Conservation (phyloP, 2,113 vertebrate species). For the Periophthalmus modestus region DNA sequence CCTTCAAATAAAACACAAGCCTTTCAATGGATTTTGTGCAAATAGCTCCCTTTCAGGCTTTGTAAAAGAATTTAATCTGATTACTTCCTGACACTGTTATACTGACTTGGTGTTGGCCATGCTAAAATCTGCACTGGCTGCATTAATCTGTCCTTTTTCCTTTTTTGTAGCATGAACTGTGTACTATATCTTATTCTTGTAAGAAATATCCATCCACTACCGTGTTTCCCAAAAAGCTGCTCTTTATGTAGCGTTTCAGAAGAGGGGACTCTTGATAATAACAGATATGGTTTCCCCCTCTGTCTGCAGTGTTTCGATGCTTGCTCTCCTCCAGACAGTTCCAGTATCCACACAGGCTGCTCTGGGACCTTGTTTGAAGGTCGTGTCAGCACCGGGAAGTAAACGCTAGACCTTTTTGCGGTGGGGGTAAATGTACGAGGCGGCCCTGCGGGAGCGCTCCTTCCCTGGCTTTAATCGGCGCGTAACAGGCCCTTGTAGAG, state of each 20-base stretch:
- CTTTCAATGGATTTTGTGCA: conserved; percentile 23
- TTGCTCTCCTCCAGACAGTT: conserved; percentile 64
- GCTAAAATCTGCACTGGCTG: conserved; percentile 24
- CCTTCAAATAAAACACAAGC: conserved; percentile 52
- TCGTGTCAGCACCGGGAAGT: conserved; percentile 74
- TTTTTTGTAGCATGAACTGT: conserved; percentile 42
- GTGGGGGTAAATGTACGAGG: conserved; percentile 80
- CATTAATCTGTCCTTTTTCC: conserved; percentile 35
- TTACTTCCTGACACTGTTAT: background rate
- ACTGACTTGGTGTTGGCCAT: background rate
- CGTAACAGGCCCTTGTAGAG: conserved; percentile 77
- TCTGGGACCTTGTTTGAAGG: conserved; percentile 76
- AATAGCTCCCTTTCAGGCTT: background rate
- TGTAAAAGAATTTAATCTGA: background rate
- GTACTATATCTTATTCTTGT: conserved; percentile 36
- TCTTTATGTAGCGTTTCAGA: conserved; percentile 52
- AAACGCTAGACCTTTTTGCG: conserved; percentile 80
- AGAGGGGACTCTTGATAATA: conserved; percentile 59
- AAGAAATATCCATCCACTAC: conserved; percentile 47
- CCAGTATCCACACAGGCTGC: conserved; percentile 66
- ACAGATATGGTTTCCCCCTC: conserved; percentile 71
- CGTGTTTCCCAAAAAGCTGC: conserved; percentile 52
- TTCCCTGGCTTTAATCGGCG: conserved; percentile 78
- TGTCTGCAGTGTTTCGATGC: conserved; percentile 60
- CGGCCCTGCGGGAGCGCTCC: conserved; percentile 72